phyloP scores from a whole-genome alignment of 2,888 invertebrate species.

The Euzetes globulus region DNA sequence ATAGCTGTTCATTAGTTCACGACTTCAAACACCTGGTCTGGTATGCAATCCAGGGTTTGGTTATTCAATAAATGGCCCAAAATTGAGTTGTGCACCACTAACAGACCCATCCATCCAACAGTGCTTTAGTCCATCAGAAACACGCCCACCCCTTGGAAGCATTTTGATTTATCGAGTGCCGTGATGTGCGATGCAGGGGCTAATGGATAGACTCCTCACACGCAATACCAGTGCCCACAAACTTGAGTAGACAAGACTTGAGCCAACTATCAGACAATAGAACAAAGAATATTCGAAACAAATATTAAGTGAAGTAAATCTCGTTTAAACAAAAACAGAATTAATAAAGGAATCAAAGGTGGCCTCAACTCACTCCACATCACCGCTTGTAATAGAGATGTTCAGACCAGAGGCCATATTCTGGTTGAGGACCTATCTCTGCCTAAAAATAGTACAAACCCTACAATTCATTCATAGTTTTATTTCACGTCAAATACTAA shows the following conservation, averaged over 20 bases:
- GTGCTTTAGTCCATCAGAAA: conserved; percentile 6
- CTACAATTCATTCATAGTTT: background rate
- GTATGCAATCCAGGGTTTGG: conserved; percentile 8
- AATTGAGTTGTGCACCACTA: conserved; percentile 22
- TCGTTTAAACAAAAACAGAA: conserved; percentile 28
- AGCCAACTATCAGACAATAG: conserved; percentile 8
- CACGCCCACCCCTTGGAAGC: conserved; percentile 21
- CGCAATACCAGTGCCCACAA: conserved; percentile 17
- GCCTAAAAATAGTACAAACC: background rate
- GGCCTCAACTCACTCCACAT: conserved; percentile 2
- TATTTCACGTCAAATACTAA: background rate
- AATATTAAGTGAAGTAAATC: conserved; percentile 1
- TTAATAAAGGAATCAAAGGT: conserved; percentile 22
- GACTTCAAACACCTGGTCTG: conserved; percentile 25
- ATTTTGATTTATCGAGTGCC: conserved; percentile 26
- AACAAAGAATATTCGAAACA: background rate
- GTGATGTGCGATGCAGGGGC: background rate
- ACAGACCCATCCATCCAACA: conserved; percentile 6
- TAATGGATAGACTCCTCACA: conserved; percentile 26
- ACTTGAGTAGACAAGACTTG: background rate
- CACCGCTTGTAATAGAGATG: background rate
- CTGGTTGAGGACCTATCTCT: background rate
- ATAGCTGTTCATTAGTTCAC: conserved; percentile 23
- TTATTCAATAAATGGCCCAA: conserved; percentile 18
- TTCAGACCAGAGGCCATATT: conserved; percentile 4